phyloP scores from a whole-genome alignment of 2,113 vertebrate species.

The Rhinichthys klamathensis region DNA sequence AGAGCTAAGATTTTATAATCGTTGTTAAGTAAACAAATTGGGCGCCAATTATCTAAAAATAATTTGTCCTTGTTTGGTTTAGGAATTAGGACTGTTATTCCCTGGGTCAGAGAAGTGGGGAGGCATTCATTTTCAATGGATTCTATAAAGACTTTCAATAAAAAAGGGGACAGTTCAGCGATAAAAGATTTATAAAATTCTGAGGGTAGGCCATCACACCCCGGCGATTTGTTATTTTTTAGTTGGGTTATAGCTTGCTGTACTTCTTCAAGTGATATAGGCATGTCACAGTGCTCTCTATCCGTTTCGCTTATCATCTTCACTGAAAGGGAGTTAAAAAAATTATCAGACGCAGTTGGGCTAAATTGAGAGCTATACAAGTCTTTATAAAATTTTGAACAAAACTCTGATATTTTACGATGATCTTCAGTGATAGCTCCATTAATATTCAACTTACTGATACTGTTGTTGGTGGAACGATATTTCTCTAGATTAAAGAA shows the following conservation, averaged over 20 bases:
- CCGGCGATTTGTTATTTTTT: conserved; percentile 10
- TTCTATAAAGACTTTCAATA: too few relatives aligned
- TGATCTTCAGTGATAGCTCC: conserved; percentile 5
- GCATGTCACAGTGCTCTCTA: background rate
- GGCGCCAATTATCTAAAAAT: too few relatives aligned
- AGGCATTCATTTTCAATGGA: too few relatives aligned
- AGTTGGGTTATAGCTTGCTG: background rate
- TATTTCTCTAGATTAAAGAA: background rate
- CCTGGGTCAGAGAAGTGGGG: too few relatives aligned
- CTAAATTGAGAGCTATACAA: conserved; percentile 16
- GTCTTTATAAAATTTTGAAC: background rate
- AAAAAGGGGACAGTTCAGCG: too few relatives aligned
- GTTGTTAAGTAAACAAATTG: too few relatives aligned
- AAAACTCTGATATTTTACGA: background rate
- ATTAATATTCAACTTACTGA: conserved; percentile 2
- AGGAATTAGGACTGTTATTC: too few relatives aligned
- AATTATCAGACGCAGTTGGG: background rate
- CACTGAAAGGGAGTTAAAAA: background rate
- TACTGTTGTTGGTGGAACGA: conserved; percentile 8
- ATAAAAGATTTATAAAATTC: background rate
- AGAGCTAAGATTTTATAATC: too few relatives aligned
- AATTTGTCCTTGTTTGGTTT: too few relatives aligned
- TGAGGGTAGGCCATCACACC: background rate
- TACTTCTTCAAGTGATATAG: conserved; percentile 8
- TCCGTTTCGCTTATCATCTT: background rate